A percentile compares a stretch with the other conserved stretches of the same genome.
These are phyloP conservation scores for Cynopterus brachyotis DNA, from an alignment of 2,113 vertebrate genomes.

Conservation along the genomic window DNA sequence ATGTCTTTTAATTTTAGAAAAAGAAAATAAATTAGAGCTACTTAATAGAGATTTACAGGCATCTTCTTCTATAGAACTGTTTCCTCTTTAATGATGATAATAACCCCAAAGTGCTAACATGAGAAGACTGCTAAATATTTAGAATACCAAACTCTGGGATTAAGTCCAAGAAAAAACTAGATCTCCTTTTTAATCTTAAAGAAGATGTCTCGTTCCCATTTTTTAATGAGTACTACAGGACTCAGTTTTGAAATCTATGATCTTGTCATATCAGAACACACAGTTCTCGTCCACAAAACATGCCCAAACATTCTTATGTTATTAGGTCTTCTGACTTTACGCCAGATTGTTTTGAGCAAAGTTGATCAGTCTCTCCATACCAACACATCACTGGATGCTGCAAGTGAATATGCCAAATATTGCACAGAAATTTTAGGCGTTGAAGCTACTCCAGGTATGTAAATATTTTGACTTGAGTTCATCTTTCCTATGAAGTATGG, in stretches of 20 bases:
- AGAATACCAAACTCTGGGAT: neutral
- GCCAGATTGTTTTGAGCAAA: constrained; percentile 96
- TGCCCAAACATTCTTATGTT: constrained; percentile 50
- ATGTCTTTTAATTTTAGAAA: constrained; percentile 49
- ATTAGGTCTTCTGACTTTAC: constrained; percentile 93
- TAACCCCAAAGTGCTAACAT: neutral
- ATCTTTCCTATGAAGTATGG: neutral
- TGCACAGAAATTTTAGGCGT: constrained; percentile 93
- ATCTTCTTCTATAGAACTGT: neutral
- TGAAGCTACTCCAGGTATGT: constrained; percentile 92
- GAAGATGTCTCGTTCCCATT: neutral
- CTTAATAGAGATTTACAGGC: neutral
- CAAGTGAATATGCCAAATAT: constrained; percentile 90
- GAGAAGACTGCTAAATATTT: neutral
- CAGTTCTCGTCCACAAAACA: constrained; percentile 27
- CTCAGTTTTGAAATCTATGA: neutral
- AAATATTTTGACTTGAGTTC: neutral
- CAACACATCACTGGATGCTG: constrained; percentile 85
- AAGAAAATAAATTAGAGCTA: neutral
- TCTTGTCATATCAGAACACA: neutral
- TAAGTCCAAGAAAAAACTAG: neutral
- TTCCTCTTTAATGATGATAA: neutral
- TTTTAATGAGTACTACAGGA: neutral
- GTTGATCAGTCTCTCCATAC: constrained; percentile 93
- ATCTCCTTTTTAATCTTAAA: neutral